These are phyloP conservation scores for Apamea monoglypha DNA, from an alignment of 2,888 invertebrate species.

Conservation along the genomic window DNA sequence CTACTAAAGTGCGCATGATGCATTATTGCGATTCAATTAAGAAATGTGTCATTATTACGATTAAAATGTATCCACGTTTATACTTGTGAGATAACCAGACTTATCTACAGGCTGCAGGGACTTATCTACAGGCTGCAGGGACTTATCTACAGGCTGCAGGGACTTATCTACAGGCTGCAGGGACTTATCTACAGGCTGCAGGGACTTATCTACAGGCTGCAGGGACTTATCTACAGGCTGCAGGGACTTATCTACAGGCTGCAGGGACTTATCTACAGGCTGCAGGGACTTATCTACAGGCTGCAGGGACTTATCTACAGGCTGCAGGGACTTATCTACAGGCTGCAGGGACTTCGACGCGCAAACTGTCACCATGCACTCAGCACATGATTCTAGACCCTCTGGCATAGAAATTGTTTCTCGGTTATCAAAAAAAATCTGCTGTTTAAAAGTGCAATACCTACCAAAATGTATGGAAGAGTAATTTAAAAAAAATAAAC, in stretches of 20 bases:
- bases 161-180: not conserved
- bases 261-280: not conserved
- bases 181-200: not conserved
- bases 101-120: not conserved
- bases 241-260: not conserved
- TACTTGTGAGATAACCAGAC: conserved; percentile 29
- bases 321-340: not conserved
- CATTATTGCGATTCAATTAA: conserved; percentile 39
- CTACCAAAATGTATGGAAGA: not conserved
- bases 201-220: not conserved
- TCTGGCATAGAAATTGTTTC: too few relatives aligned
- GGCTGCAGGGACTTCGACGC: not conserved
- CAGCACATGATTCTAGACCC: not conserved
- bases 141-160: not conserved
- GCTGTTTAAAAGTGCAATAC: not conserved
- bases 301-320: not conserved
- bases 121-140: not conserved
- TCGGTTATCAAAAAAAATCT: not conserved
- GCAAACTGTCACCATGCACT: not conserved
- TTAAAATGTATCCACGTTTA: conserved; percentile 35
- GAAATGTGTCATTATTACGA: conserved; percentile 31
- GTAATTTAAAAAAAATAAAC: too few relatives aligned
- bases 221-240: not conserved
- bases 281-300: not conserved
- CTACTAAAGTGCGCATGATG: conserved; percentile 36